Conservation (phyloP, 2,113 vertebrate genomes). For the Oreotragus oreotragus region DNA sequence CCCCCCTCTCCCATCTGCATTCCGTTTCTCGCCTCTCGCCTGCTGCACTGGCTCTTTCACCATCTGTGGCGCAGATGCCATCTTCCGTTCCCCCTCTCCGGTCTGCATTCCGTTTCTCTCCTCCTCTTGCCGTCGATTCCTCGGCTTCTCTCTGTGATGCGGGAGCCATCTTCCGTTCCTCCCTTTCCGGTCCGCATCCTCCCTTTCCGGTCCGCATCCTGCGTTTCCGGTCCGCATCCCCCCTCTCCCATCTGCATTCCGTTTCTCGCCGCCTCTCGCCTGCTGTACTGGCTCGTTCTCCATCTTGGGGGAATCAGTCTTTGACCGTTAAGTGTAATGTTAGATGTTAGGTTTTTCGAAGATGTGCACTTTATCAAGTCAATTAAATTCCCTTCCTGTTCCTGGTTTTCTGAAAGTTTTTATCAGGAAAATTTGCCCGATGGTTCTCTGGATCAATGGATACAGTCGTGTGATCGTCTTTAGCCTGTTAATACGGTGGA, state of each 20-base stretch:
- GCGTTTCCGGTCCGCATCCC: too few relatives aligned
- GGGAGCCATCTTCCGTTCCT: too few relatives aligned
- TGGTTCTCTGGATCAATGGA: not conserved
- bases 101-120: too few relatives aligned
- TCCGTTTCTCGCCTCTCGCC: not conserved
- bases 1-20: not conserved
- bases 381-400: not conserved
- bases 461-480: not conserved
- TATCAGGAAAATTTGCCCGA: not conserved
- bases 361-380: not conserved
- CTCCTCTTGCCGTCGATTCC: too few relatives aligned
- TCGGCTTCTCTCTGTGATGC: too few relatives aligned
- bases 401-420: not conserved
- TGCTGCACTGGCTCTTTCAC: too few relatives aligned
- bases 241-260: rapidly evolving
- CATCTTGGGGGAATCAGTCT: not conserved
- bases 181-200: too few relatives aligned
- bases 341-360: not conserved
- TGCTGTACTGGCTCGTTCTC: not conserved
- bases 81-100: not conserved
- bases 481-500: not conserved
- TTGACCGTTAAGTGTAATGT: not conserved
- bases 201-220: too few relatives aligned
- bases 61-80: not conserved
- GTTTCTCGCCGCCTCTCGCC: not conserved